Evolutionary conservation across 2,113 vertebrate species (phyloP).

Genomic region (Pomatorhinus ruficollis): DNA sequence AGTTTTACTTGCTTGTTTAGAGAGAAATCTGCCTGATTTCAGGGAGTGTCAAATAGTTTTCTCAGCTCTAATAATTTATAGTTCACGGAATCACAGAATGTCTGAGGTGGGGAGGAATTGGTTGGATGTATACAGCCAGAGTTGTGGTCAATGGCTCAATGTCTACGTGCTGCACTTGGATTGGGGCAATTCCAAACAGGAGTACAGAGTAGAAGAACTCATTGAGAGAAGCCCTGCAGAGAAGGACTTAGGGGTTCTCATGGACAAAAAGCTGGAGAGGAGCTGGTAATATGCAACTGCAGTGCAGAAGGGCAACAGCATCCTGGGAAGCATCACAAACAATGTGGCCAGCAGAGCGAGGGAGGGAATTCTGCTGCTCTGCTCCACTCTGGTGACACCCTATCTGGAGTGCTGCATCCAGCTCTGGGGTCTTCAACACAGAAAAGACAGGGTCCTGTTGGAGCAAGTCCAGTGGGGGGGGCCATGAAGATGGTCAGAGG

Average conservation of each 20-base stretch:
- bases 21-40: neutral
- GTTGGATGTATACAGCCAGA: neutral
- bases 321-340: neutral
- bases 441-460: neutral
- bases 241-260: neutral
- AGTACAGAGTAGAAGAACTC: neutral
- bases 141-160: neutral
- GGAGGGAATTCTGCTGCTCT: neutral
- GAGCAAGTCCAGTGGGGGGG: neutral
- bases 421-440: neutral
- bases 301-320: neutral
- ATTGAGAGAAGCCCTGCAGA: neutral
- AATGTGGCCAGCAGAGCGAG: rapidly evolving
- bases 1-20: neutral
- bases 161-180: neutral
- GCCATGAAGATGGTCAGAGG: neutral
- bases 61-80: neutral
- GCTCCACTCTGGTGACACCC: neutral
- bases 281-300: neutral
- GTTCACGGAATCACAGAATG: neutral
- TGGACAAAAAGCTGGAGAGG: neutral
- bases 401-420: neutral
- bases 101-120: neutral
- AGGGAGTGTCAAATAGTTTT: neutral
- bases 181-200: neutral